A percentile compares a stretch with the other conserved stretches of the same genome.
Conservation (phyloP, 2,113 vertebrate genomes). For the Otus sunia region DNA sequence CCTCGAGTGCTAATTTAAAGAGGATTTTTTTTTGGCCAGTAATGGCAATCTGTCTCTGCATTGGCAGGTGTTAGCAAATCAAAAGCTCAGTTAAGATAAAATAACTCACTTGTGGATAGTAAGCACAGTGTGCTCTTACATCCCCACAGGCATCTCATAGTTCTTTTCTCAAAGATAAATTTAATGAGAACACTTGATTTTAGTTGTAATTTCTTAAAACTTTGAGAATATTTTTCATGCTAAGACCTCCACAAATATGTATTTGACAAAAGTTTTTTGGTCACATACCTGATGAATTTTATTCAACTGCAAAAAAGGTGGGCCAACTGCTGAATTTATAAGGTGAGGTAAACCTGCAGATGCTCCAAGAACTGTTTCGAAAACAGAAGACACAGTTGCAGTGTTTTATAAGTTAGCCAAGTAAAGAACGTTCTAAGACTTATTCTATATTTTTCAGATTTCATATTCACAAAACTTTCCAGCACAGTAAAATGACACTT, state of each 20-base stretch:
- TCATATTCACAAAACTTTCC: background rate
- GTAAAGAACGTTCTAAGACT: background rate
- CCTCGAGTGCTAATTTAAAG: background rate
- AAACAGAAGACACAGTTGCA: background rate
- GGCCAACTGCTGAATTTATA: slow-evolving; percentile 82
- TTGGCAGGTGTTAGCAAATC: background rate
- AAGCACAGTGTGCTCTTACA: background rate
- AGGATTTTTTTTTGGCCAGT: background rate
- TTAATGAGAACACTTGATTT: background rate
- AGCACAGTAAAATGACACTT: background rate
- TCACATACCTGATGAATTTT: slow-evolving; percentile 89
- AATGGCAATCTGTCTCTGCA: background rate
- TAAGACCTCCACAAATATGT: background rate
- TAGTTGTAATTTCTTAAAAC: background rate
- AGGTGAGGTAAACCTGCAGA: slow-evolving; percentile 82
- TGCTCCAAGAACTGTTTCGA: slow-evolving; percentile 82
- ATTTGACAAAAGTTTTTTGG: background rate
- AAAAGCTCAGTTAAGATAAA: background rate
- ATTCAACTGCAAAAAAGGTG: slow-evolving; percentile 88
- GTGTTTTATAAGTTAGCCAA: background rate
- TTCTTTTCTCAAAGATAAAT: background rate
- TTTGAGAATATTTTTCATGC: background rate
- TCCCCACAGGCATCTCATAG: background rate
- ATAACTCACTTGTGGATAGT: background rate
- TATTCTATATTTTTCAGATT: background rate